Evolutionary conservation across 2,797 vertebrate species (phyloP), one percentile per base, ranked within the genome.

Genomic region (Margarornis squamiger): DNA sequence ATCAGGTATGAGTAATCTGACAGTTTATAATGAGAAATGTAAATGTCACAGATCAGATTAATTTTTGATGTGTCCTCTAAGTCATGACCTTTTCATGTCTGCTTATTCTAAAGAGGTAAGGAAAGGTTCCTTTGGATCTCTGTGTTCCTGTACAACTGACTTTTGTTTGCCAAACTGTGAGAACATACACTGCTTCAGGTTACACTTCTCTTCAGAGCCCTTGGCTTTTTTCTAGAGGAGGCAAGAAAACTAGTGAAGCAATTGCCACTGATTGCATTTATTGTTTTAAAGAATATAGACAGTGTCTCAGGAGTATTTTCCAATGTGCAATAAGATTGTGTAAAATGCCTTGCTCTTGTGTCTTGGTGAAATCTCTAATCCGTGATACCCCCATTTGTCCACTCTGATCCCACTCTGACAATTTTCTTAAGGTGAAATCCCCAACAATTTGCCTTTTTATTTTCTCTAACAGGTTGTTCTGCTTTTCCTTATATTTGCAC

Each of bases 381-480:
- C 43, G 14, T 22, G 7, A 38, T 51, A 20, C 32, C 23, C 23
- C 32, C 18, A 15, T 80, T 87, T 86, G 62, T 61, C 22, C 62
- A n/a, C 36, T 34, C 29, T 78, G 26, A 51, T 89, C 65, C 24
- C 68, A n/a, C 36, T n/a, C 22, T 74, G 32, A 54, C 86, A 14
- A 23, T 75, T 90, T 70, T 49, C 43, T 34, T 78, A 74, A 79
- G 23, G 24, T 36, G 80, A 83, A 84, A 72, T 34, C 0, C 4
- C 8, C 34, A 36, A 58, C 18, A 65, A 21, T 45, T 83, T 85
- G 30, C 83, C n/a, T 83, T 96, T 95, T 90, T 82, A 32, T 97
- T 88, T 91, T 49, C 55, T 92, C 27, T 90, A 70, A 88, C 96
- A 98, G 98, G 95, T 95, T 57, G 34, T 97, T 76, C 85, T 98